Conservation (phyloP, 2,797 vertebrate species). For the Gephyroberyx darwinii region DNA sequence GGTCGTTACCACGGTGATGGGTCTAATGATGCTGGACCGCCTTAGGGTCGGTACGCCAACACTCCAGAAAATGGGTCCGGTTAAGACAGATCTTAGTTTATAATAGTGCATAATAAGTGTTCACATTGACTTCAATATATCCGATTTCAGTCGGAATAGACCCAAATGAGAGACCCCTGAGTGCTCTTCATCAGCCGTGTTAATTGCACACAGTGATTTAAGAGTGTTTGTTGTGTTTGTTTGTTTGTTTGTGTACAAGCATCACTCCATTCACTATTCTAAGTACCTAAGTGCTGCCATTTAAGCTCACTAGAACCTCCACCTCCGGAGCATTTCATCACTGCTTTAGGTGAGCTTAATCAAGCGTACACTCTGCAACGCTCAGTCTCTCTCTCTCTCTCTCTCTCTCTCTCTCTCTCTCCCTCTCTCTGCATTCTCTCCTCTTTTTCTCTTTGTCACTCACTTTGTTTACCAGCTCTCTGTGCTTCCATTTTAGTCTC, state of each 20-base stretch:
- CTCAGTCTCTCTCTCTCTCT: neutral
- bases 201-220: conserved; percentile 48
- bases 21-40: conserved; percentile 60
- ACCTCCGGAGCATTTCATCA: conserved; percentile 55
- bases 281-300: conserved; percentile 63
- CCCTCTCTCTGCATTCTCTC: neutral
- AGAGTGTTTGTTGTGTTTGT: conserved; percentile 8
- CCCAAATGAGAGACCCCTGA: conserved; percentile 28
- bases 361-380: conserved; percentile 10
- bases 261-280: conserved; percentile 51
- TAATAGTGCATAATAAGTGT: neutral
- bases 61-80: conserved; percentile 14
- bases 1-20: conserved; percentile 63
- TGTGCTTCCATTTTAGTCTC: conserved; percentile 12
- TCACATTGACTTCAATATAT: conserved; percentile 20
- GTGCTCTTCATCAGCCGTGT: conserved; percentile 32
- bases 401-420: neutral
- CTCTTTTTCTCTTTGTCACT: neutral
- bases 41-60: conserved; percentile 30
- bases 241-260: conserved; percentile 25
- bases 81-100: conserved; percentile 22
- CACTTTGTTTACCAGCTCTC: neutral
- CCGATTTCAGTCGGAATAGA: conserved; percentile 30
- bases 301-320: conserved; percentile 51
- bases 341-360: conserved; percentile 45